A percentile compares a stretch with the other conserved stretches of the same genome.
phyloP scores from a whole-genome alignment of 2,888 invertebrate species.

The Dicyrtomina minuta region DNA sequence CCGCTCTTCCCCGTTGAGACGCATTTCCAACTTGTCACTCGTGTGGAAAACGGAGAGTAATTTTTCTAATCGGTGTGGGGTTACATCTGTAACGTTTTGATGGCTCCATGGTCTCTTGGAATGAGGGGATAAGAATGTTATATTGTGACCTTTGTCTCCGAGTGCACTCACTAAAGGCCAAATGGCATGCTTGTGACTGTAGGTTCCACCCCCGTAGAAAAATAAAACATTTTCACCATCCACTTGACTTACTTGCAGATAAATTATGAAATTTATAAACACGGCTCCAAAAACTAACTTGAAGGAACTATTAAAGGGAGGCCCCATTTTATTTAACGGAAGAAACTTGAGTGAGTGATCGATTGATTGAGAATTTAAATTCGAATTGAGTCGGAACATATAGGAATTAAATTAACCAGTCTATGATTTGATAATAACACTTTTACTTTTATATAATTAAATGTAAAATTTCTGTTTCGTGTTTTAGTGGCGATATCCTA shows the following conservation, averaged over 20 bases:
- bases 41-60: slow-evolving; percentile 18
- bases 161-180: slow-evolving; percentile 29
- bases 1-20: slow-evolving; percentile 12
- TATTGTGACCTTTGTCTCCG: slow-evolving; percentile 26
- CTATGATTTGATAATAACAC: too few species aligned
- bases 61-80: slow-evolving; percentile 19
- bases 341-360: too few species aligned
- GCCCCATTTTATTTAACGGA: too few species aligned
- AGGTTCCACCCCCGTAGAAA: slow-evolving; percentile 29
- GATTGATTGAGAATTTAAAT: too few species aligned
- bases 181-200: slow-evolving; percentile 24
- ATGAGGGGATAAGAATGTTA: slow-evolving; percentile 27
- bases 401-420: too few species aligned
- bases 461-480: too few species aligned
- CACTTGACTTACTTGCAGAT: neutral
- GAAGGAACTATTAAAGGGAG: too few species aligned
- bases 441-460: too few species aligned
- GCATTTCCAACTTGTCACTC: slow-evolving; percentile 9
- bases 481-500: too few species aligned
- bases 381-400: too few species aligned
- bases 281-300: too few species aligned
- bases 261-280: neutral
- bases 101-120: slow-evolving; percentile 15
- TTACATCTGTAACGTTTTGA: slow-evolving; percentile 25
- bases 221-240: slow-evolving; percentile 28